Evolutionary conservation across 2,888 invertebrate genomes (phyloP).

Genomic region (Myopa testacea): DNA sequence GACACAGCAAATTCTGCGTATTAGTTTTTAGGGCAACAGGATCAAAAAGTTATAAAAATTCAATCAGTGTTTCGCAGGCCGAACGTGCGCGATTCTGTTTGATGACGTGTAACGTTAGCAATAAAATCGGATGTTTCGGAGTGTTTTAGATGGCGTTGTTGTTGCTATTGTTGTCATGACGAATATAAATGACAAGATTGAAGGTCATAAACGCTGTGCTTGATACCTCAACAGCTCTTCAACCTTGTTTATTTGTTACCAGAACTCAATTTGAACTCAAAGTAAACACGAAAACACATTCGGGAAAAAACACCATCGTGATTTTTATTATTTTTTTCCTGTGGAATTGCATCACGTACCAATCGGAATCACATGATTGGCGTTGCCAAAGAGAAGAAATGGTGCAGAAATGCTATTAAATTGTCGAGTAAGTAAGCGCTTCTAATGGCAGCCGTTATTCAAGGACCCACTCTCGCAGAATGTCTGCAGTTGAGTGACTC

Average conservation of each 20-base stretch:
- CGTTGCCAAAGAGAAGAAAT: background rate
- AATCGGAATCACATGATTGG: background rate
- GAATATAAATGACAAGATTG: conserved; percentile 22
- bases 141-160: conserved; percentile 38
- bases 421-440: too few species aligned
- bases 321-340: background rate
- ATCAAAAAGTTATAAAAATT: too few species aligned
- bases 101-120: conserved; percentile 23
- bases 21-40: too few species aligned
- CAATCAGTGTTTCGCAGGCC: too few species aligned
- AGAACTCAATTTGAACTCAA: too few species aligned
- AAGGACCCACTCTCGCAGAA: background rate
- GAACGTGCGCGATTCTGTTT: background rate
- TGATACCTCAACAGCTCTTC: conserved; percentile 1
- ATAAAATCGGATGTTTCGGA: background rate
- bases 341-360: conserved; percentile 22
- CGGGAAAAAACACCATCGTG: too few species aligned
- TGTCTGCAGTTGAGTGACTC: background rate
- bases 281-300: too few species aligned
- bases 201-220: conserved; percentile 27
- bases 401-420: too few species aligned
- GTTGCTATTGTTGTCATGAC: background rate
- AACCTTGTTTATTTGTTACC: too few species aligned
- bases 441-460: background rate
- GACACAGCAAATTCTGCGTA: too few species aligned